Evolutionary conservation across 2,888 invertebrate genomes (phyloP).

Genomic region (Drosophila kanekoi): DNA sequence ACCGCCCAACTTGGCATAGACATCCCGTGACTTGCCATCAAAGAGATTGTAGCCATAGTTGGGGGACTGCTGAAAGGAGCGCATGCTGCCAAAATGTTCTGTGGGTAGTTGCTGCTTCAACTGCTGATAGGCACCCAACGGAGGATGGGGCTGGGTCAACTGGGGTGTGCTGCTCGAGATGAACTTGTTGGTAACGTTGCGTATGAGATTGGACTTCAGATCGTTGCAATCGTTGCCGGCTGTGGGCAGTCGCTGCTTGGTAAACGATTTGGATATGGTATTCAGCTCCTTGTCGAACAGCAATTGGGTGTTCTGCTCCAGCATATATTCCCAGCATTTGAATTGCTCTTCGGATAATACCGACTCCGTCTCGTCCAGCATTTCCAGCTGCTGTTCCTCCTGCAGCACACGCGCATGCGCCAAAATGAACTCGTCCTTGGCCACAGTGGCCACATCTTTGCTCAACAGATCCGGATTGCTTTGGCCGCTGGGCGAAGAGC

Average conservation of each 20-base stretch:
- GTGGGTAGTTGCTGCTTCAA: slow-evolving; percentile 46
- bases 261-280: slow-evolving; percentile 89
- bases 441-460: slow-evolving; percentile 55
- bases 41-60: slow-evolving; percentile 72
- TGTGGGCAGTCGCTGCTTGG: slow-evolving; percentile 81
- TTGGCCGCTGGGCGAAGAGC: slow-evolving; percentile 94
- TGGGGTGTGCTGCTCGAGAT: slow-evolving; percentile 90
- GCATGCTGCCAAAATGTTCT: slow-evolving; percentile 91
- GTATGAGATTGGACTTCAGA: slow-evolving; percentile 77
- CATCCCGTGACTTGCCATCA: slow-evolving; percentile 70
- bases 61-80: slow-evolving; percentile 90
- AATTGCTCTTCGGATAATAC: slow-evolving; percentile 93
- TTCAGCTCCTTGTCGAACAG: slow-evolving; percentile 95
- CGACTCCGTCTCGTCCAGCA: slow-evolving; percentile 87
- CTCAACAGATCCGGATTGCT: slow-evolving; percentile 88
- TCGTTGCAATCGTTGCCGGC: slow-evolving; percentile 66
- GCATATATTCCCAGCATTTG: slow-evolving; percentile 97
- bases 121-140: slow-evolving; percentile 46
- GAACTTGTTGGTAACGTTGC: slow-evolving; percentile 85
- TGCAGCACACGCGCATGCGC: slow-evolving; percentile 86
- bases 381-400: slow-evolving; percentile 86
- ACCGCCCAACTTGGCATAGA: slow-evolving; percentile 81
- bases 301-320: slow-evolving; percentile 95
- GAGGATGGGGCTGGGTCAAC: slow-evolving; percentile 77
- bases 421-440: slow-evolving; percentile 83